phyloP scores from a whole-genome alignment of 1,140 invertebrate genomes.

The Cyrtorhinus lividipennis region DNA sequence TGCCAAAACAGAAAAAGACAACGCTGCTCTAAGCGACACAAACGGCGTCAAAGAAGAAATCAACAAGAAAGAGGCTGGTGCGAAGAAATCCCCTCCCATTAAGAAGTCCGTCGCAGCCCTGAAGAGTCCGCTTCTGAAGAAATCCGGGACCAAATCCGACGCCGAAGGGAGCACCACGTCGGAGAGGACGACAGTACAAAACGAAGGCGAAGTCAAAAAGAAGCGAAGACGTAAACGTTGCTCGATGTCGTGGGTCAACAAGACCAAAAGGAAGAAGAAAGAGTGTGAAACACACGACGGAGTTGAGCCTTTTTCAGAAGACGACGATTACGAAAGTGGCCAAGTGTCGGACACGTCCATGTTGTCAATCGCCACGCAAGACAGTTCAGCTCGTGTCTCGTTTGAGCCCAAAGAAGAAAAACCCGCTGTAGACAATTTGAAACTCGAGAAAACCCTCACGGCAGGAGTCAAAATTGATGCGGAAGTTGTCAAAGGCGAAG shows the following conservation, averaged over 20 bases:
- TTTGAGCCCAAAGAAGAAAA: neutral
- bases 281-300: neutral
- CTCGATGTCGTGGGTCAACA: conserved; percentile 11
- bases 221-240: conserved; percentile 11
- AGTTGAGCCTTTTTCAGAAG: neutral
- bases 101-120: too few relatives aligned
- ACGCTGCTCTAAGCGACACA: neutral
- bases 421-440: neutral
- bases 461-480: neutral
- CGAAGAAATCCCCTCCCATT: too few relatives aligned
- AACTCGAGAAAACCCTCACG: neutral
- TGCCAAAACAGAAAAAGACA: neutral
- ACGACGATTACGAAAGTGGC: neutral
- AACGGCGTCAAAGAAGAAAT: conserved; percentile 8
- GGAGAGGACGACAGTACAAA: neutral
- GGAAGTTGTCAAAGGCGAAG: neutral
- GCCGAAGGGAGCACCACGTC: neutral
- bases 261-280: conserved; percentile 6
- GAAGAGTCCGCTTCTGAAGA: too few relatives aligned
- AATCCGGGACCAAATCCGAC: neutral
- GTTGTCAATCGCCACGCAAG: neutral
- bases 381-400: neutral
- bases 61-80: neutral
- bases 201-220: conserved; percentile 7
- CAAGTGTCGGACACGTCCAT: neutral